Evolutionary conservation across 2,113 vertebrate species (phyloP).

Genomic region (Cebus imitator): DNA sequence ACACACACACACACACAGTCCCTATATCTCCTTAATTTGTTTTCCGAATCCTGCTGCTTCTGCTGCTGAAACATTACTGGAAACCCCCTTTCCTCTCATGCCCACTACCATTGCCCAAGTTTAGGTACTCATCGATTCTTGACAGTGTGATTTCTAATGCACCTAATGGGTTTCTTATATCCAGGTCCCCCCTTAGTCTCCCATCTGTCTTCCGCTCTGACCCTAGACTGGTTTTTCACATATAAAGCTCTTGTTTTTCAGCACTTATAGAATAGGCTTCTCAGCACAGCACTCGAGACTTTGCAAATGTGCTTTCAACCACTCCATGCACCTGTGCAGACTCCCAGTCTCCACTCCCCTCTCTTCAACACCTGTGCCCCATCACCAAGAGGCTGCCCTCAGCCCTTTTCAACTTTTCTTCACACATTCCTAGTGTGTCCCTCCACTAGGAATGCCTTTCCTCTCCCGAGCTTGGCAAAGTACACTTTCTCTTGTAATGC

Average conservation of each 20-base stretch:
- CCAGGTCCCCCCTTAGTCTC: not conserved
- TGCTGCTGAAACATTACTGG: not conserved
- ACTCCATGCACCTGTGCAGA: too few species aligned
- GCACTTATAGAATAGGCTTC: too few species aligned
- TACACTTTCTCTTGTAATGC: not conserved
- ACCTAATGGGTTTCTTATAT: too few species aligned
- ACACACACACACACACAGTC: too few species aligned
- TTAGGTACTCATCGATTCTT: accelerated
- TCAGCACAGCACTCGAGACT: accelerated
- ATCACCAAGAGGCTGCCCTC: not conserved
- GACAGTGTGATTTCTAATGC: accelerated
- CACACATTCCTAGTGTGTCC: too few species aligned
- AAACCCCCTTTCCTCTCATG: not conserved
- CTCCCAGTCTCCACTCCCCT: accelerated
- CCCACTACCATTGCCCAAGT: accelerated
- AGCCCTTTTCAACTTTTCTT: not conserved
- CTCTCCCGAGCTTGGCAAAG: too few species aligned
- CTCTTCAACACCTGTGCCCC: not conserved
- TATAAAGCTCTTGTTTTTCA: not conserved
- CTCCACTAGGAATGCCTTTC: not conserved
- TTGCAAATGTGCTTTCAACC: accelerated
- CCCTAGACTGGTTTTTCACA: not conserved
- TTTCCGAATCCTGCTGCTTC: not conserved
- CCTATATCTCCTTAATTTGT: not conserved
- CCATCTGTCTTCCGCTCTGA: not conserved